A percentile compares a stretch with the other conserved stretches of the same genome.
These are phyloP conservation scores for Perccottus glenii DNA, from an alignment of 2,113 vertebrate species.

Conservation along the genomic window DNA sequence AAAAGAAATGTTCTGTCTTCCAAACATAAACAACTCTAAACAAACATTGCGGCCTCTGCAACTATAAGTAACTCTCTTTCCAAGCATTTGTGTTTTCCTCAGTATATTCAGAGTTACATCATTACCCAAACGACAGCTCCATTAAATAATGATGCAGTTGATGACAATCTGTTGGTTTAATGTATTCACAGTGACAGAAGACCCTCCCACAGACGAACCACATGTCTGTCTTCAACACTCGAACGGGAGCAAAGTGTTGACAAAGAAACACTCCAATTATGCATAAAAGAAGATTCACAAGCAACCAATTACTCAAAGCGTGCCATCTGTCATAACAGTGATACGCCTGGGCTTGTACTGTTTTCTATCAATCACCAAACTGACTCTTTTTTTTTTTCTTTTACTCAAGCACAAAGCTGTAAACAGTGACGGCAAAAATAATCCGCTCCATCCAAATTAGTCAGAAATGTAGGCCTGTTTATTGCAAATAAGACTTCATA, in stretches of 20 bases:
- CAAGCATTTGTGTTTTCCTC: conserved; percentile 4
- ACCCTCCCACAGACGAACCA: conserved; percentile 14
- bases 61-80: too few species aligned
- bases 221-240: background rate
- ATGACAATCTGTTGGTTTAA: conserved; percentile 38
- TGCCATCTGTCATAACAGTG: conserved; percentile 63
- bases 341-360: conserved; percentile 45
- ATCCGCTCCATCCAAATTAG: conserved; percentile 19
- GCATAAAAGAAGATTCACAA: conserved; percentile 53
- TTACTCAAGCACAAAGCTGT: conserved; percentile 20
- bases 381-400: conserved; percentile 38
- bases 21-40: too few species aligned
- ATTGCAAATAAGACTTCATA: conserved; percentile 18
- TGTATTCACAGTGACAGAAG: conserved; percentile 32
- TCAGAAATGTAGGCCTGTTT: conserved; percentile 11
- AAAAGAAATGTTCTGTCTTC: too few species aligned
- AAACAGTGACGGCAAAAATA: conserved; percentile 29
- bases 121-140: conserved; percentile 35
- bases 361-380: conserved; percentile 55
- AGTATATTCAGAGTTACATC: conserved; percentile 38
- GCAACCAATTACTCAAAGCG: conserved; percentile 63
- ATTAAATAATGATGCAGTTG: conserved; percentile 42
- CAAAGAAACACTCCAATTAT: conserved; percentile 59
- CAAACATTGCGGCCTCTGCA: too few species aligned
- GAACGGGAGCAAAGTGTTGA: conserved; percentile 32